Conservation (phyloP, 2,113 vertebrate species). For the Odocoileus hemionus region DNA sequence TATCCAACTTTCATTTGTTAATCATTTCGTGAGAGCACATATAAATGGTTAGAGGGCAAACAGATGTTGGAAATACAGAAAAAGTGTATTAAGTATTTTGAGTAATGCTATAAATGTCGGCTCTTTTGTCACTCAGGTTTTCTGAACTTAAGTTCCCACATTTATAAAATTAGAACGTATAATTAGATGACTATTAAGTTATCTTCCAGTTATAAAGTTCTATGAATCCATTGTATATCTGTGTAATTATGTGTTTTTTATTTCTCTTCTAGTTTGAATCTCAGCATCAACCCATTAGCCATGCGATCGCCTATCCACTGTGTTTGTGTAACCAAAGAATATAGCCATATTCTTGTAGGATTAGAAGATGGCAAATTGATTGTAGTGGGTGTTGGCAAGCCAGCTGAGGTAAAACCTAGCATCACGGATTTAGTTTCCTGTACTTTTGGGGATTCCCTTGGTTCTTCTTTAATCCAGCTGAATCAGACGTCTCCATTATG, state of each 20-base stretch:
- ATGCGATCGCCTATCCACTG: conserved; percentile 93
- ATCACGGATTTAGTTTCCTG: conserved; percentile 88
- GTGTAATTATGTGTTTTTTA: conserved; percentile 50
- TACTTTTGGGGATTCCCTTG: conserved; percentile 84
- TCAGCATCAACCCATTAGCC: conserved; percentile 87
- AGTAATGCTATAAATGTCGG: not conserved
- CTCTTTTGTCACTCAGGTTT: not conserved
- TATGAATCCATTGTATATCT: not conserved
- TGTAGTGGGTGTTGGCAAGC: conserved; percentile 95
- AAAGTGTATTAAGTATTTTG: not conserved
- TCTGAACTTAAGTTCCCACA: not conserved
- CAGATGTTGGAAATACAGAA: conserved; percentile 12
- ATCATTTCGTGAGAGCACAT: not conserved
- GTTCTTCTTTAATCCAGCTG: conserved; percentile 84
- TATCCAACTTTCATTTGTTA: not conserved
- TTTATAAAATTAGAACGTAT: not conserved
- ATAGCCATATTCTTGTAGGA: conserved; percentile 94
- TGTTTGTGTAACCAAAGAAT: conserved; percentile 94
- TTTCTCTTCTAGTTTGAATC: conserved; percentile 86
- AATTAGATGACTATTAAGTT: not conserved
- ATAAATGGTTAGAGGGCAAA: not conserved
- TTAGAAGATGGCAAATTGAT: conserved; percentile 97
- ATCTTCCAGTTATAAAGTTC: conserved; percentile 20
- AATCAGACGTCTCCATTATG: conserved; percentile 86
- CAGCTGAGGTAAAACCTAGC: conserved; percentile 94